A percentile compares a stretch with the other conserved stretches of the same genome.
These are phyloP conservation scores for Mycteria americana DNA, from an alignment of 2,797 vertebrate species.

Conservation along the genomic window DNA sequence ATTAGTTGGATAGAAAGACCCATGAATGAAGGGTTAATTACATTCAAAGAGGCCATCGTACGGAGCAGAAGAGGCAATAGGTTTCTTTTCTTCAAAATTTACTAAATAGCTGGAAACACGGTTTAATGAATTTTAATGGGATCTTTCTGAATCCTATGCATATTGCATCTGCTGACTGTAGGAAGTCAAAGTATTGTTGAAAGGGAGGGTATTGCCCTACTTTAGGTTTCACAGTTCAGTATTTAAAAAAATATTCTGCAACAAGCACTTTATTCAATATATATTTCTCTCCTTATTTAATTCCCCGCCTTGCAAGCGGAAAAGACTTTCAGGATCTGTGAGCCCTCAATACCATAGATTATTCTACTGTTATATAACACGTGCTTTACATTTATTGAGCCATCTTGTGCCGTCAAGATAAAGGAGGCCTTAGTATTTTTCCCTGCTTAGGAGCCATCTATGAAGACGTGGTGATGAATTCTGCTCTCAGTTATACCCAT, in stretches of 20 bases:
- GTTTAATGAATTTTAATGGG: conserved; percentile 75
- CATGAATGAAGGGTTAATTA: conserved; percentile 59
- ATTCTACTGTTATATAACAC: conserved; percentile 50
- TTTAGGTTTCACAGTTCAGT: conserved; percentile 35
- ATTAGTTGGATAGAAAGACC: conserved; percentile 62
- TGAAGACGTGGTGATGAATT: neutral
- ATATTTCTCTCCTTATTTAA: conserved; percentile 43
- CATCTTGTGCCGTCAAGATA: conserved; percentile 44
- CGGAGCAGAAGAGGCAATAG: conserved; percentile 29
- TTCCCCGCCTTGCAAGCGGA: neutral
- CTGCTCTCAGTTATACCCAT: neutral
- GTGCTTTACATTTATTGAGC: conserved; percentile 55
- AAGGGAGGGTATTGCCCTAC: conserved; percentile 43
- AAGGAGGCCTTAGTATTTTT: conserved; percentile 32
- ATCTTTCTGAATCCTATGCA: conserved; percentile 63
- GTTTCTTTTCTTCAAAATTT: conserved; percentile 70
- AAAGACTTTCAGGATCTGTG: conserved; percentile 6
- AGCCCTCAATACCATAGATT: conserved; percentile 43
- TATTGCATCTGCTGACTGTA: conserved; percentile 53
- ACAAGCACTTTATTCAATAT: conserved; percentile 61
- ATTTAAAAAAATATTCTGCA: conserved; percentile 55
- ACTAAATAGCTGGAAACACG: conserved; percentile 56
- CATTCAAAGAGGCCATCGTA: conserved; percentile 51
- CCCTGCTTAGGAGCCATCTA: neutral
- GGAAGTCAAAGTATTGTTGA: conserved; percentile 58